Evolutionary conservation across 2,113 vertebrate species (phyloP), one percentile per base, ranked within the genome.

Genomic region (Tragelaphus imberbis): DNA sequence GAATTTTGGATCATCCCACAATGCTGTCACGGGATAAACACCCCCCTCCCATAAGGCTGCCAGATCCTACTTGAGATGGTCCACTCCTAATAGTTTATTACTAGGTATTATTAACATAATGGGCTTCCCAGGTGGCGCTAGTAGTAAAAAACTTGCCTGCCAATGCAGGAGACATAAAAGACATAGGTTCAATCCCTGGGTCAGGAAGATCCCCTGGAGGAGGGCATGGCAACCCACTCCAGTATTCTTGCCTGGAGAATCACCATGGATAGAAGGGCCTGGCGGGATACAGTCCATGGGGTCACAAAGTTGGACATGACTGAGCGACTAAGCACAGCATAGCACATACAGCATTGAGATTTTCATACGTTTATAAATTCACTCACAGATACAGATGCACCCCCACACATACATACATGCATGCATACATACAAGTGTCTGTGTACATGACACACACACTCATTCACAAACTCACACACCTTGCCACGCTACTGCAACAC

Each of bases 401-500:
- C 9, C 40, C 28, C 7, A 0, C 3, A 10, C 23, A 51, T 49
- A 25, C 21, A 77, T 27, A 7, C 36, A 77, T 0, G 1, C 23
- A 44, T 25, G 36, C 36, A 6, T 5, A 36, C 65, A 51, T 36
- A 28, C 17, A 44, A 9, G 55, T 4, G 21, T 15, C 8, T 25
- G 14, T 25, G 21, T 13, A 36, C 30, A 10, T 25, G 10, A 71
- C 55, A 61, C 21, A 44, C 81, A 30, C 27, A 81, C 49, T 55
- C 27, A 44, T 6, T 58, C 59, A 53, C 27, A 56, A 55, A 90
- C 53, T 47, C 91, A 21, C 44, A 85, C 40, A 59, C 17, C 28
- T 5, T 71, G n/a, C 56, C 44, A 44, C 8, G 28, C 30, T 25
- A n/a, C 27, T 95, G 17, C 28, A 84, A 17, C 7, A n/a, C 27